Base-by-base conservation (phyloP, 2,797 vertebrate genomes). In the Selene dorsalis region DNA sequence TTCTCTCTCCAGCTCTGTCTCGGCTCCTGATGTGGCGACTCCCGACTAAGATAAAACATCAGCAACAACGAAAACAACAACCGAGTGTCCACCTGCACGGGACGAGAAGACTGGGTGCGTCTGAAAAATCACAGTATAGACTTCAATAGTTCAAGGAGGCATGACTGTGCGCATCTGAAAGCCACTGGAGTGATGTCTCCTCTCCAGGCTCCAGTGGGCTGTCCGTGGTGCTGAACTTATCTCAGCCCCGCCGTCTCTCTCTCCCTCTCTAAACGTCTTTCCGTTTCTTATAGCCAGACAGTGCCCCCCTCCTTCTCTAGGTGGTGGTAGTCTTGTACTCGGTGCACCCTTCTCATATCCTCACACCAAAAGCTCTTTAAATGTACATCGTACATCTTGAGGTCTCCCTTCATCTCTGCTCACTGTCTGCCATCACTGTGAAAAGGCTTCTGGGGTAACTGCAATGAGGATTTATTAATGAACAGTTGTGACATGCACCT, bases 151-250 rank as follows among this genome's bases (percentile, higher is more conserved):
- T 87, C 38, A 79, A 14, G 64, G 77, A 81, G 61, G 63, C 81
- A 72, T 79, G 73, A 74, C 87, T 70, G 70, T 39, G 75, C 43
- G 62, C 70, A 57, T 73, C 84, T 74, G 50, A 28, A 73, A 83
- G 41, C 75, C 76, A 58, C 76, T 86, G 59, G 70, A 69, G 56
- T 77, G 80, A 64, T 75, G 56, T 66, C 63, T 74, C 70, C 59
- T 77, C 84, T 82, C 79, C 74, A 39, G 84, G 75, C 81, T 74
- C 70, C 35, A 43, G 69, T 55, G 83, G 77, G 77, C 87, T 89
- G 89, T 87, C 89, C 90, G 62, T 35, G 84, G 86, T 81, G 87
- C 90, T 91, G 86, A 92, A 92, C 83, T 91, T 90, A 45, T 89
- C 80, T 71, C 73, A 38, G 74, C 76, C 77, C 69, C 38, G 1